phyloP scores from a whole-genome alignment of 2,113 vertebrate species.

The Heterotilapia buettikoferi region DNA sequence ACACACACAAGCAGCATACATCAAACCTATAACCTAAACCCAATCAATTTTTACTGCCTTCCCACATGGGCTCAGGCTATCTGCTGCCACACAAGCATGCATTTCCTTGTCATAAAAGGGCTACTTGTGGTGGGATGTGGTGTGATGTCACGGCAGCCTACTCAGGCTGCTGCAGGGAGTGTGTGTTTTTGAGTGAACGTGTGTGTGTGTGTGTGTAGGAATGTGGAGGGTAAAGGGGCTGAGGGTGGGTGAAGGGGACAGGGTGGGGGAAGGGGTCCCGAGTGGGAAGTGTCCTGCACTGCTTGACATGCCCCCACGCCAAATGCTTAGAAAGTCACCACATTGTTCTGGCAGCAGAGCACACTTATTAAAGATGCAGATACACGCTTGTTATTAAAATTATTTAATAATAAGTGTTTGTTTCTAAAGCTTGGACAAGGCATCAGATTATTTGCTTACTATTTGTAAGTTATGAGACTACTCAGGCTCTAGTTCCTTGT shows the following conservation, averaged over 20 bases:
- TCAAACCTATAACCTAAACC: slow-evolving; percentile 1
- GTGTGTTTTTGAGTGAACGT: slow-evolving; percentile 34
- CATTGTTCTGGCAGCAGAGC: slow-evolving; percentile 1
- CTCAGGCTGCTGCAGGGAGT: slow-evolving; percentile 41
- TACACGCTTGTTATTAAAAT: background rate
- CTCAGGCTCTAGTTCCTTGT: background rate
- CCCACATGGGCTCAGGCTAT: slow-evolving; percentile 7
- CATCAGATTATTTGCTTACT: background rate
- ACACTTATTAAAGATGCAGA: background rate
- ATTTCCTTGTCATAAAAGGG: slow-evolving; percentile 40
- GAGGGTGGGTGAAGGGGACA: slow-evolving; percentile 52
- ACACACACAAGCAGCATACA: background rate
- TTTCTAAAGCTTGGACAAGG: background rate
- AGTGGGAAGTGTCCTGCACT: slow-evolving; percentile 45
- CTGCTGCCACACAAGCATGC: slow-evolving; percentile 16
- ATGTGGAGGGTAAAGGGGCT: slow-evolving; percentile 53
- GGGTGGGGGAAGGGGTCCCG: slow-evolving; percentile 52
- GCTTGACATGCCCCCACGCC: slow-evolving; percentile 18
- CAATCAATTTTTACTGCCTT: slow-evolving; percentile 35
- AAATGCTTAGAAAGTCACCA: slow-evolving; percentile 26
- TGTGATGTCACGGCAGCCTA: slow-evolving; percentile 61
- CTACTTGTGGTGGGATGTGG: slow-evolving; percentile 48
- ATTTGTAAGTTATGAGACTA: background rate
- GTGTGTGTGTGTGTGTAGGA: slow-evolving; percentile 56
- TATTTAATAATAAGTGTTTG: background rate